Evolutionary conservation across 2,888 invertebrate species (phyloP).

Genomic region (Dolichopus griseipennis): DNA sequence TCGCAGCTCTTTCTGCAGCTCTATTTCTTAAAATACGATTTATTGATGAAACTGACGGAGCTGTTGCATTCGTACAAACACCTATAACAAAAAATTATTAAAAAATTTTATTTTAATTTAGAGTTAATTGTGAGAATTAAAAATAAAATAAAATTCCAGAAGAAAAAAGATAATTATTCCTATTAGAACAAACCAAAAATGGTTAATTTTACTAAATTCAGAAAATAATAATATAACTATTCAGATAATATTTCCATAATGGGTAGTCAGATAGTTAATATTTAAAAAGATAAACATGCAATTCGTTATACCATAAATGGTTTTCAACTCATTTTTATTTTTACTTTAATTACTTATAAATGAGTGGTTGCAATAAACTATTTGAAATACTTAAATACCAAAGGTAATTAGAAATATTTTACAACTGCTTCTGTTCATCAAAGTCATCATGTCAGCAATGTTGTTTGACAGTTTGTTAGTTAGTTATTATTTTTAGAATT

Average conservation of each 20-base stretch:
- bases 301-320: neutral
- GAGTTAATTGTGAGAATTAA: neutral
- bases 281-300: neutral
- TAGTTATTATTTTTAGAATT: no score
- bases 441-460: neutral
- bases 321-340: neutral
- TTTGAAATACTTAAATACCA: no score
- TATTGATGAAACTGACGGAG: slow-evolving; percentile 94
- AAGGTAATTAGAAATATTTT: no score
- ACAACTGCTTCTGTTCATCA: neutral
- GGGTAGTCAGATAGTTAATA: neutral
- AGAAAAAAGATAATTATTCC: neutral
- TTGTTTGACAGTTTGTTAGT: neutral
- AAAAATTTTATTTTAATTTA: slow-evolving; percentile 7
- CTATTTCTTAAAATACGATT: slow-evolving; percentile 92
- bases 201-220: neutral
- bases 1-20: slow-evolving; percentile 91
- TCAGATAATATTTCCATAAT: neutral
- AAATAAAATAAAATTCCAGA: neutral
- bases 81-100: slow-evolving; percentile 48
- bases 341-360: no score
- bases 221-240: neutral
- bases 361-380: no score
- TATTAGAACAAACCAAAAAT: neutral
- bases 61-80: slow-evolving; percentile 89